Evolutionary conservation across 2,797 vertebrate species (phyloP).

Genomic region (Miichthys miiuy): DNA sequence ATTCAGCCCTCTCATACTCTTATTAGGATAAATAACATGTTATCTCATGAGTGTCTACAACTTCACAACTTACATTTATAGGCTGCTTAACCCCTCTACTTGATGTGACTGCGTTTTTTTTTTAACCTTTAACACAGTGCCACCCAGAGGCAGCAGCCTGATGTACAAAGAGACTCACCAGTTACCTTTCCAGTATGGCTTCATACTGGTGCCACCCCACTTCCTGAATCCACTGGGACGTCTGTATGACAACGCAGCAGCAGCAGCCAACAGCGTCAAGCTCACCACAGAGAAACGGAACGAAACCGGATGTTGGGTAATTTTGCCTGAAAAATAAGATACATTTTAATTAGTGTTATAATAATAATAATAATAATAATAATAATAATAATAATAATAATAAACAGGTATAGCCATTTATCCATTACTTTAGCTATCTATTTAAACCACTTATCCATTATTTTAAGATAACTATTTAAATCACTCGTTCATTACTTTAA

Average conservation of each 20-base stretch:
- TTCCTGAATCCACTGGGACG: constrained; percentile 50
- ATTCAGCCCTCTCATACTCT: constrained; percentile 26
- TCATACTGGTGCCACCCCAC: neutral
- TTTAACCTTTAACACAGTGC: constrained; percentile 59
- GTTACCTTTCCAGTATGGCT: constrained; percentile 37
- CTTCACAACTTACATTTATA: neutral
- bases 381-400: too few species aligned
- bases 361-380: too few species aligned
- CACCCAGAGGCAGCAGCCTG: constrained; percentile 61
- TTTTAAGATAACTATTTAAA: too few species aligned
- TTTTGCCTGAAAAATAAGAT: constrained; percentile 5
- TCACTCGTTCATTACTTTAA: too few species aligned
- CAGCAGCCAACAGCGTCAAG: constrained; percentile 20
- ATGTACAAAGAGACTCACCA: constrained; percentile 30
- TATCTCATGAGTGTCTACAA: constrained; percentile 19
- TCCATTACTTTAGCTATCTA: neutral
- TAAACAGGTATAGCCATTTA: neutral
- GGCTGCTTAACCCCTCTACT: neutral
- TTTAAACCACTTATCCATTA: too few species aligned
- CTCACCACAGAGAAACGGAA: neutral
- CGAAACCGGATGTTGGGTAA: rapidly evolving
- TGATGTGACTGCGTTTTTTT: constrained; percentile 34
- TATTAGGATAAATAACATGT: constrained; percentile 55
- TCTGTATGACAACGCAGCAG: constrained; percentile 13
- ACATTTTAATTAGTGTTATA: too few species aligned